Evolutionary conservation across 1,140 invertebrate species (phyloP).

Genomic region (Drosophila aff.): DNA sequence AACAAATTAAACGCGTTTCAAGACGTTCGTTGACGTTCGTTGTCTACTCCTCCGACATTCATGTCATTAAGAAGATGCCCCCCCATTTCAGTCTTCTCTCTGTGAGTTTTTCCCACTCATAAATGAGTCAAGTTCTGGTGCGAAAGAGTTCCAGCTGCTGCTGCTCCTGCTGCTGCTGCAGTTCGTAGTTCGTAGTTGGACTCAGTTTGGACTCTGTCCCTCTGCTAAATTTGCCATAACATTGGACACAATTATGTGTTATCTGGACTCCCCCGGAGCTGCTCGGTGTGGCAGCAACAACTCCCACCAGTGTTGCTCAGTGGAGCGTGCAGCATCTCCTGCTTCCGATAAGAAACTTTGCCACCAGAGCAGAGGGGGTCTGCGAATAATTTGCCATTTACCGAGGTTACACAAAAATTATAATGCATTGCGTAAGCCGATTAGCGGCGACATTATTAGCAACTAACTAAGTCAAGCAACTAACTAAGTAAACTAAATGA

Average conservation of each 20-base stretch:
- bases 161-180: neutral
- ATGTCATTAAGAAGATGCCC: slow-evolving; percentile 32
- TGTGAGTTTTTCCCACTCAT: neutral
- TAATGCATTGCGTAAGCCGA: slow-evolving; percentile 63
- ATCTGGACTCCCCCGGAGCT: slow-evolving; percentile 3
- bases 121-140: slow-evolving; percentile 30
- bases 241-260: slow-evolving; percentile 50
- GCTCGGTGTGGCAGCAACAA: neutral
- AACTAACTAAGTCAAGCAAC: slow-evolving; percentile 9
- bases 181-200: neutral
- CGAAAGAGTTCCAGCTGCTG: slow-evolving; percentile 2
- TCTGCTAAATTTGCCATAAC: slow-evolving; percentile 37
- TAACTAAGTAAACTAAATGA: slow-evolving; percentile 41
- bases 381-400: slow-evolving; percentile 50
- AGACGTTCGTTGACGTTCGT: slow-evolving; percentile 39
- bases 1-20: slow-evolving; percentile 61
- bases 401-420: slow-evolving; percentile 6
- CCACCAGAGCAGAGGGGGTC: neutral
- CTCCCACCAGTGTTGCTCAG: slow-evolving; percentile 11
- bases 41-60: slow-evolving; percentile 17
- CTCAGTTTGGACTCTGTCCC: neutral
- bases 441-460: slow-evolving; percentile 30
- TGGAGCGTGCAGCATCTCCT: slow-evolving; percentile 40
- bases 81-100: neutral
- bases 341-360: slow-evolving; percentile 28